Percentiles rank a stretch among this genome's conserved stretches.
These are phyloP conservation scores for Pardalotus punctatus DNA, from an alignment of 2,113 vertebrate genomes.

Conservation along the genomic window DNA sequence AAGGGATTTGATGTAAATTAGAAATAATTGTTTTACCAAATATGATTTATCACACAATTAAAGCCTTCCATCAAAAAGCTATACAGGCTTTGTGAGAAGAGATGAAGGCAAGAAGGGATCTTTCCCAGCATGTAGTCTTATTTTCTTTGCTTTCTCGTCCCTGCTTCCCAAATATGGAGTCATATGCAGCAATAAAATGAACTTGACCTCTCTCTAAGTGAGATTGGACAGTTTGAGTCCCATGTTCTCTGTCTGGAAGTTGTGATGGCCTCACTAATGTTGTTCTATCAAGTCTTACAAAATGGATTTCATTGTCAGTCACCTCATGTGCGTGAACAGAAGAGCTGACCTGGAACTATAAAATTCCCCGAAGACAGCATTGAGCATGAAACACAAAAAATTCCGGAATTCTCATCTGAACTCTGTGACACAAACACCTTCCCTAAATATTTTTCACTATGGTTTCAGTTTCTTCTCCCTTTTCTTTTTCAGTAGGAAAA, in stretches of 20 bases:
- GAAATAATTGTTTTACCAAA: neutral
- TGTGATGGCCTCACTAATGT: neutral
- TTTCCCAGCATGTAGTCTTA: neutral
- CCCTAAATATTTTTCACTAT: neutral
- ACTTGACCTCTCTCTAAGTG: neutral
- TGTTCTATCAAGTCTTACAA: neutral
- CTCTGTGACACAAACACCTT: neutral
- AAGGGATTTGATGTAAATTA: neutral
- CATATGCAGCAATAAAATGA: neutral
- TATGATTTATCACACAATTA: neutral
- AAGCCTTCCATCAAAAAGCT: neutral
- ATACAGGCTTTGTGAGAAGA: neutral
- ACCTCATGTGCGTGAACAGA: neutral
- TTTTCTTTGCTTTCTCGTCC: neutral
- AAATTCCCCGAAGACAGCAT: neutral
- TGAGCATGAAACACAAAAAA: neutral
- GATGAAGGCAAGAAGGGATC: neutral
- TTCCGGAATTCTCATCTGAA: neutral
- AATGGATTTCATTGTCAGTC: neutral
- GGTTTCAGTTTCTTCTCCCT: neutral
- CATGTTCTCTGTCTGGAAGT: neutral
- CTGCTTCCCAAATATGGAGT: neutral
- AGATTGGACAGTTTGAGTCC: neutral
- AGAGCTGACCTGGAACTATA: neutral
- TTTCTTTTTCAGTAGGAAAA: neutral